These are phyloP conservation scores for Coregonus ussuriensis DNA, from an alignment of 2,797 vertebrate genomes.

Conservation along the genomic window DNA sequence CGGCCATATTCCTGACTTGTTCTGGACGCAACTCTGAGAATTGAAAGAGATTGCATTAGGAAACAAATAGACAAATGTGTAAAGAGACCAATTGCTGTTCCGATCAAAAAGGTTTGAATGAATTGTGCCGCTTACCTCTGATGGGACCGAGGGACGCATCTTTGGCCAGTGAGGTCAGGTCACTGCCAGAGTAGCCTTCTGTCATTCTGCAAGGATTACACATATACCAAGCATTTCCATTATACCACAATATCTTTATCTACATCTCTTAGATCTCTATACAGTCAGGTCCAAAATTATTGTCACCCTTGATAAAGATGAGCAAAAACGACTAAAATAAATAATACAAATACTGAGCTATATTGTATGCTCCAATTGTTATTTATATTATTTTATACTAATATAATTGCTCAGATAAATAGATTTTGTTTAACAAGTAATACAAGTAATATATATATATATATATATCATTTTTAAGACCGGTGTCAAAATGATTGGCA, in stretches of 20 bases:
- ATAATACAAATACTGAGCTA: background rate
- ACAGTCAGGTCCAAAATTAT: too few relatives aligned
- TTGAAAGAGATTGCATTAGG: background rate
- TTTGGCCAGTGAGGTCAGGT: constrained; percentile 89
- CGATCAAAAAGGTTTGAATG: background rate
- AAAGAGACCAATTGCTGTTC: background rate
- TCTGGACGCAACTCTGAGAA: constrained; percentile 84
- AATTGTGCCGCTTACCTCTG: constrained; percentile 74
- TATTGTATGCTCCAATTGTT: background rate
- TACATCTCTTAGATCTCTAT: too few relatives aligned
- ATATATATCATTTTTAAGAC: too few relatives aligned
- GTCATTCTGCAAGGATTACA: constrained; percentile 75
- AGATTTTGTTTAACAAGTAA: too few relatives aligned
- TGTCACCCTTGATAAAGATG: too few relatives aligned
- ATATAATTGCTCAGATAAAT: too few relatives aligned
- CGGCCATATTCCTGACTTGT: constrained; percentile 87
- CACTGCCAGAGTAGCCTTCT: constrained; percentile 89
- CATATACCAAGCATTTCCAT: background rate
- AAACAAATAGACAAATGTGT: background rate
- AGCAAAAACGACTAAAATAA: background rate
- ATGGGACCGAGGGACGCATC: constrained; percentile 90
- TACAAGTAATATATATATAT: too few relatives aligned
- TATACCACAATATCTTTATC: background rate
- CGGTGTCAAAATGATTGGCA: too few relatives aligned
- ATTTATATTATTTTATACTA: too few relatives aligned